Conservation (phyloP, 2,113 vertebrate genomes). For the Paedocypris sp. region DNA sequence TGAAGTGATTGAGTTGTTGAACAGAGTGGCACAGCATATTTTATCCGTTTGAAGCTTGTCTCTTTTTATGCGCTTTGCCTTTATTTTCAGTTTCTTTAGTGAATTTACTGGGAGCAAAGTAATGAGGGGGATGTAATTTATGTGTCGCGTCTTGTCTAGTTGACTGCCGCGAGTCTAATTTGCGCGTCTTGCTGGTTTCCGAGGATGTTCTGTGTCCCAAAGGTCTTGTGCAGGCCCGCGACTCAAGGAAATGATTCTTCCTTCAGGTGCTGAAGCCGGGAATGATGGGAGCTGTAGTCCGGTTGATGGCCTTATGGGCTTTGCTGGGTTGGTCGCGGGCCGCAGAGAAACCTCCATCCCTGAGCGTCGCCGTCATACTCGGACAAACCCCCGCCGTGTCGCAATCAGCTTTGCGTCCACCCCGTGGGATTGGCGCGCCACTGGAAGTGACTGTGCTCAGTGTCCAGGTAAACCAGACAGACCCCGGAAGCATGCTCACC, state of each 20-base stretch:
- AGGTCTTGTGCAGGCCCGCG: neutral
- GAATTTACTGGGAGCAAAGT: neutral
- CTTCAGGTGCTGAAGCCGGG: constrained; percentile 28
- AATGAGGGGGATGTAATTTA: neutral
- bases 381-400: constrained; percentile 26
- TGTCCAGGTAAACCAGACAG: constrained; percentile 34
- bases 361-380: constrained; percentile 36
- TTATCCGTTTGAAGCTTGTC: neutral
- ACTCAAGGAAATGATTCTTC: neutral
- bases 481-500: constrained; percentile 68
- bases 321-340: constrained; percentile 35
- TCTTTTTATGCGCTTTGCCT: neutral
- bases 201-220: neutral
- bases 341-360: constrained; percentile 28
- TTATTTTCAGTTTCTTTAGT: neutral
- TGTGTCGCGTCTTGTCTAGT: neutral
- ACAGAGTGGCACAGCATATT: neutral
- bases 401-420: constrained; percentile 21
- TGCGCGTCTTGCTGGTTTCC: neutral
- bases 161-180: neutral
- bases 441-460: constrained; percentile 29
- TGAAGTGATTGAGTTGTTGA: constrained; percentile 2
- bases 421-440: constrained; percentile 14
- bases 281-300: constrained; percentile 32
- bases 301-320: constrained; percentile 25